Evolutionary conservation across 2,888 invertebrate genomes (phyloP).

Genomic region (Lepidochrysops patricia): DNA sequence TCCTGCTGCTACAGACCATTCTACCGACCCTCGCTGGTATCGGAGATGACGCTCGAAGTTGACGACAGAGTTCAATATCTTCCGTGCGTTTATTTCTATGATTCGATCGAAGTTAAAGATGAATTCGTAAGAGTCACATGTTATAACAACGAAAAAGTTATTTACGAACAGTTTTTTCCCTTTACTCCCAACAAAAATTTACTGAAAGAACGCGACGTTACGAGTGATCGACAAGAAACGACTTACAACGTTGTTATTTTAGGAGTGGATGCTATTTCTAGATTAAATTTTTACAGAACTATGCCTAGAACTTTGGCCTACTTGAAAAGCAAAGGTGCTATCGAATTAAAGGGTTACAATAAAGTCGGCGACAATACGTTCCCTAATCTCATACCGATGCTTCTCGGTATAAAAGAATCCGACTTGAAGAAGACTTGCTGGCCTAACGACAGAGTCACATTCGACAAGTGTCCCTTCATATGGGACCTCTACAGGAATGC

Average conservation of each 20-base stretch:
- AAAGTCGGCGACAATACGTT: conserved; percentile 97
- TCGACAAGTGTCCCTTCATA: conserved; percentile 87
- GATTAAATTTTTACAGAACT: conserved; percentile 88
- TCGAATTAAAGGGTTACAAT: conserved; percentile 91
- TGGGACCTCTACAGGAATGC: conserved; percentile 85
- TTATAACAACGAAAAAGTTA: conserved; percentile 44
- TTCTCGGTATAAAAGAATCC: conserved; percentile 80
- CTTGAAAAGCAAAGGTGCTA: conserved; percentile 76
- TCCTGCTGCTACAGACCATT: conserved; percentile 78
- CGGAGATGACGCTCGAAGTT: conserved; percentile 47
- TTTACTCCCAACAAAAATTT: conserved; percentile 69
- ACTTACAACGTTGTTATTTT: conserved; percentile 82
- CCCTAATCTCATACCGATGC: conserved; percentile 88
- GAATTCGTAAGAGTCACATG: conserved; percentile 84
- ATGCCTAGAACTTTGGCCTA: conserved; percentile 82
- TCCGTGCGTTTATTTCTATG: conserved; percentile 63
- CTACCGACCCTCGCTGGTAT: conserved; percentile 63
- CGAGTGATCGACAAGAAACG: conserved; percentile 32
- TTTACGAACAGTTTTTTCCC: conserved; percentile 81
- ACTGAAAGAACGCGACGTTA: conserved; percentile 30
- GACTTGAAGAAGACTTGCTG: conserved; percentile 80
- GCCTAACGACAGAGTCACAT: conserved; percentile 70
- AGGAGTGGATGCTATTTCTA: conserved; percentile 90
- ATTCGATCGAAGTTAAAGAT: conserved; percentile 53
- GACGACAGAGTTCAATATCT: conserved; percentile 68